Evolutionary conservation across 2,888 invertebrate species (phyloP).

Genomic region (Mesorhabditis spiculigera): DNA sequence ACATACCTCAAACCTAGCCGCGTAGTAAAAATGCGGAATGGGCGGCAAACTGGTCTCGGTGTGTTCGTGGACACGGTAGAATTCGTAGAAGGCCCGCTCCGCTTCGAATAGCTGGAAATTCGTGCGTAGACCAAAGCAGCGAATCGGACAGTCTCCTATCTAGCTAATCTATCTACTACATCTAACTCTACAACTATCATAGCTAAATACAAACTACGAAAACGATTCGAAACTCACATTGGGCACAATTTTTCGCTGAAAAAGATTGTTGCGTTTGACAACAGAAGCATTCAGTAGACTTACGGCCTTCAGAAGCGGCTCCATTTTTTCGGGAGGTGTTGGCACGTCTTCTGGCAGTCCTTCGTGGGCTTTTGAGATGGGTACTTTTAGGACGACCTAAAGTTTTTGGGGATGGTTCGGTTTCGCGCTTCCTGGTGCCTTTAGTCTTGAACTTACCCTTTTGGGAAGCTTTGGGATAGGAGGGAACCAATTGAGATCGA

Average conservation of each 20-base stretch:
- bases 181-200: too few species aligned
- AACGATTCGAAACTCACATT: too few species aligned
- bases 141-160: too few species aligned
- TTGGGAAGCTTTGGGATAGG: not conserved
- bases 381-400: constrained; percentile 1
- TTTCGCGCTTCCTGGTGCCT: too few species aligned
- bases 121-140: not conserved
- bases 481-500: not conserved
- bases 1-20: not conserved
- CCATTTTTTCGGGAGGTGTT: not conserved
- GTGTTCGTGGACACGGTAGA: not conserved
- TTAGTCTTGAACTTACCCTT: not conserved
- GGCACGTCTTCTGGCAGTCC: not conserved
- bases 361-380: constrained; percentile 2
- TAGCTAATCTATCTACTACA: too few species aligned
- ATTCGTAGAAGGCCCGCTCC: not conserved
- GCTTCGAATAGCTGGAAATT: constrained; percentile 2
- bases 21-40: not conserved
- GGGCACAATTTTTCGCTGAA: too few species aligned
- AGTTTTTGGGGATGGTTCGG: not conserved
- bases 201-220: too few species aligned
- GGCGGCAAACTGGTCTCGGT: not conserved
- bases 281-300: not conserved
- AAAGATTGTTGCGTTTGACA: too few species aligned
- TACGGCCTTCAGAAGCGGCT: not conserved